Conservation (phyloP, 2,113 vertebrate genomes). For the Anhinga anhinga region DNA sequence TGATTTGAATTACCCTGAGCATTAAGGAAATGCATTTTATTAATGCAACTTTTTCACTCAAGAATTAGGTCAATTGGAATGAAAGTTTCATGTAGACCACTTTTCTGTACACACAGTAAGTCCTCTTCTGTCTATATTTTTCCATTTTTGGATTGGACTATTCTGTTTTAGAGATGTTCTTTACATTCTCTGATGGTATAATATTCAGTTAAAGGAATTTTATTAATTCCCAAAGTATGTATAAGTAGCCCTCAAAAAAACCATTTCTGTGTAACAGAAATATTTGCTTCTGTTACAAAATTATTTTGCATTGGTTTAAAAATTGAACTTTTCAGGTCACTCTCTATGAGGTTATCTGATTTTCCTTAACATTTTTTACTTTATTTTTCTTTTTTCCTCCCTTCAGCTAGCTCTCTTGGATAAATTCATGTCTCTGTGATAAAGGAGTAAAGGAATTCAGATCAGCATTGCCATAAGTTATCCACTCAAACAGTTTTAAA, state of each 20-base stretch:
- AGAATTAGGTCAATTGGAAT: not conserved
- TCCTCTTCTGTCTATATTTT: not conserved
- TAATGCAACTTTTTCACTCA: not conserved
- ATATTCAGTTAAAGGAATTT: not conserved
- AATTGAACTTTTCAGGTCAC: not conserved
- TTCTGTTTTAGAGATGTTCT: not conserved
- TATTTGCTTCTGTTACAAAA: not conserved
- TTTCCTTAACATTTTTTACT: not conserved
- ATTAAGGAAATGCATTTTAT: not conserved
- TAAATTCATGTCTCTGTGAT: not conserved
- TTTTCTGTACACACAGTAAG: not conserved
- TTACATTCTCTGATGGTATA: not conserved
- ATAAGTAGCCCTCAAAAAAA: not conserved
- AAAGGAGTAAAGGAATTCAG: not conserved
- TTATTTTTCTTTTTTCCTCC: not conserved
- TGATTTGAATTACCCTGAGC: not conserved
- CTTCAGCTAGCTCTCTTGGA: not conserved
- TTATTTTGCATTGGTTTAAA: not conserved
- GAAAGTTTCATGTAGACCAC: not conserved
- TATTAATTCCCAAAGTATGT: not conserved
- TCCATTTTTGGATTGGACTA: not conserved
- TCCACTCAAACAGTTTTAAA: not conserved
- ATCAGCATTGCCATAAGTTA: not conserved
- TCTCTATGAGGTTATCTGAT: not conserved
- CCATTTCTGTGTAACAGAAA: not conserved